phyloP scores from a whole-genome alignment of 2,113 vertebrate genomes.

The Gymnobelideus leadbeateri region DNA sequence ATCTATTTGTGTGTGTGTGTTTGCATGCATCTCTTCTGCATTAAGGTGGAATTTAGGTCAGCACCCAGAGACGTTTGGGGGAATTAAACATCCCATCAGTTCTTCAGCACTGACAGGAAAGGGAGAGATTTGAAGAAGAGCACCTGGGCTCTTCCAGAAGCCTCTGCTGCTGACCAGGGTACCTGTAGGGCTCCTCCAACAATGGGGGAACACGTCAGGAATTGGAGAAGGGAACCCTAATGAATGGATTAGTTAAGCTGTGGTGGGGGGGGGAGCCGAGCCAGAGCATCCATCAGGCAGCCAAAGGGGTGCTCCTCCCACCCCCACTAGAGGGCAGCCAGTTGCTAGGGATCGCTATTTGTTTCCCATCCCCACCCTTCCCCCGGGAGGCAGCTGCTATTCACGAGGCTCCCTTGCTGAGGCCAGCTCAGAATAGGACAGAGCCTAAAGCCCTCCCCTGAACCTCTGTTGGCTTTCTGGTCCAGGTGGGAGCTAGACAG shows the following conservation, averaged over 20 bases:
- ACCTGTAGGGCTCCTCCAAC: background rate
- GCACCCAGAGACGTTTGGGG: background rate
- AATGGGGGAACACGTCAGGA: background rate
- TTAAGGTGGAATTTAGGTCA: constrained; percentile 51
- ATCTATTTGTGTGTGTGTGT: background rate
- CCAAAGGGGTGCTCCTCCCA: background rate
- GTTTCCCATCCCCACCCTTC: background rate
- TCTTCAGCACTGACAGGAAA: background rate
- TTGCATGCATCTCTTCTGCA: background rate
- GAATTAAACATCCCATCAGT: constrained; percentile 38
- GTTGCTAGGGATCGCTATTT: background rate
- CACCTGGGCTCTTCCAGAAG: background rate
- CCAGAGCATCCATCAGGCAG: background rate
- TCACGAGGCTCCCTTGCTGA: background rate
- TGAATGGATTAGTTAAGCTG: background rate
- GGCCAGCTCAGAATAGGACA: background rate
- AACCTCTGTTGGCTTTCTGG: background rate
- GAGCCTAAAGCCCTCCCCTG: background rate
- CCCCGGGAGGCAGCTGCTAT: background rate
- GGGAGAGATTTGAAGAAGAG: rapidly evolving
- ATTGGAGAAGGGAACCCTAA: background rate
- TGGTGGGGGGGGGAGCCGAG: background rate
- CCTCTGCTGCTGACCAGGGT: background rate
- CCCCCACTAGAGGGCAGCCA: background rate
- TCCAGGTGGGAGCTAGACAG: background rate